A percentile compares a stretch with the other conserved stretches of the same genome.
Conservation (phyloP, 2,113 vertebrate species). For the Chlamydotis undulata region DNA sequence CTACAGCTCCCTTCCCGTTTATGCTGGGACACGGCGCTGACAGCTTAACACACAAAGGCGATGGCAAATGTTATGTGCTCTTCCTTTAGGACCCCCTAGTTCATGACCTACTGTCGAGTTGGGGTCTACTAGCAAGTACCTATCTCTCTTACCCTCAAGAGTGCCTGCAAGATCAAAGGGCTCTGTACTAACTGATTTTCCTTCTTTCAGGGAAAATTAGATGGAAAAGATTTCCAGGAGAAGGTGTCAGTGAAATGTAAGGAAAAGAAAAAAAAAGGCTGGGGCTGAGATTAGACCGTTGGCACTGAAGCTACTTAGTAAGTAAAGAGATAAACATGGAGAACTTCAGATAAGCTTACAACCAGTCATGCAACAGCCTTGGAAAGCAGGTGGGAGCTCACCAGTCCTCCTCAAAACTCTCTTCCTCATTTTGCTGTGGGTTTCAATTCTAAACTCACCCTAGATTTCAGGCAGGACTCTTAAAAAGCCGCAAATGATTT, state of each 20-base stretch:
- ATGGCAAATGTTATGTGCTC: neutral
- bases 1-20: neutral
- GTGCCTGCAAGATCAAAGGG: neutral
- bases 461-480: neutral
- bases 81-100: neutral
- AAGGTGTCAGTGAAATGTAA: neutral
- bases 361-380: neutral
- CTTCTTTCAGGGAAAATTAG: neutral
- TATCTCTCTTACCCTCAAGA: neutral
- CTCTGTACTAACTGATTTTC: neutral
- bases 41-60: neutral
- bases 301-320: neutral
- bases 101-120: neutral
- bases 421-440: neutral
- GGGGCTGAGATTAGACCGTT: neutral
- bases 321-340: neutral
- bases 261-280: neutral
- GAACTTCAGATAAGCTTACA: neutral
- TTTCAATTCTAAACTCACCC: neutral
- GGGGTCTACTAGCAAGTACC: neutral
- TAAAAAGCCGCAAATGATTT: neutral
- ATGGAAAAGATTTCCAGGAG: neutral
- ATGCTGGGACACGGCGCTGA: fast-evolving
- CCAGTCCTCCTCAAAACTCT: neutral
- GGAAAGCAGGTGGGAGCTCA: neutral